Conservation (phyloP, 2,113 vertebrate species). For the Sphaerodactylus townsendi region DNA sequence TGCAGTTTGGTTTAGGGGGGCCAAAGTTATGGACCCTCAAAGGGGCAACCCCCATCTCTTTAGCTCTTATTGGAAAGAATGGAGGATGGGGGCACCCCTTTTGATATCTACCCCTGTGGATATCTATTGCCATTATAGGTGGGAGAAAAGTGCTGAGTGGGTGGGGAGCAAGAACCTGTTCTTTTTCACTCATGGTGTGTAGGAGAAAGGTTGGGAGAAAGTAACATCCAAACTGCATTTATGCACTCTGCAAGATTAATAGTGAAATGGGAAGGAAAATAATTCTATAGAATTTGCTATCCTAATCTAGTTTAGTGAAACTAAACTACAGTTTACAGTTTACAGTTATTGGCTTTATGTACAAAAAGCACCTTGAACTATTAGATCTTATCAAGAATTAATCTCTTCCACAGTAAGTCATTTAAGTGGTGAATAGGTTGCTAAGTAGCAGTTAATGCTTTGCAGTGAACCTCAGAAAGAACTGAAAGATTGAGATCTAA, state of each 20-base stretch:
- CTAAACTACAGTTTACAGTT: too few relatives aligned
- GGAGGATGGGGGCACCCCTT: too few relatives aligned
- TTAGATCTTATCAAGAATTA: slow-evolving; percentile 44
- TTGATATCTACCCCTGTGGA: too few relatives aligned
- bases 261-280: slow-evolving; percentile 28
- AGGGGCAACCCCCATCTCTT: too few relatives aligned
- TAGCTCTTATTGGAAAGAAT: too few relatives aligned
- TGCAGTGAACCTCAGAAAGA: slow-evolving; percentile 16
- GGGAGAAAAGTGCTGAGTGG: too few relatives aligned
- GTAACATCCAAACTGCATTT: not conserved
- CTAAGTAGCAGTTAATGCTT: slow-evolving; percentile 32
- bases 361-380: slow-evolving; percentile 55
- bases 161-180: too few relatives aligned
- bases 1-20: too few relatives aligned
- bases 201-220: not conserved
- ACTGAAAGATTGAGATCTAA: slow-evolving; percentile 29
- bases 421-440: slow-evolving; percentile 35
- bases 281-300: slow-evolving; percentile 38
- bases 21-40: too few relatives aligned
- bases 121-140: too few relatives aligned
- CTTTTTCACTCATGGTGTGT: not conserved
- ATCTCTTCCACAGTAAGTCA: slow-evolving; percentile 42
- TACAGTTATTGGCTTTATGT: slow-evolving; percentile 42
- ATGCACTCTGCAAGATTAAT: slow-evolving; percentile 28
- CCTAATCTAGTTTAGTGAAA: slow-evolving; percentile 31